A percentile compares a stretch with the other conserved stretches of the same genome.
Conservation (phyloP, 2,888 invertebrate genomes). For the Sminthurinus aureus region DNA sequence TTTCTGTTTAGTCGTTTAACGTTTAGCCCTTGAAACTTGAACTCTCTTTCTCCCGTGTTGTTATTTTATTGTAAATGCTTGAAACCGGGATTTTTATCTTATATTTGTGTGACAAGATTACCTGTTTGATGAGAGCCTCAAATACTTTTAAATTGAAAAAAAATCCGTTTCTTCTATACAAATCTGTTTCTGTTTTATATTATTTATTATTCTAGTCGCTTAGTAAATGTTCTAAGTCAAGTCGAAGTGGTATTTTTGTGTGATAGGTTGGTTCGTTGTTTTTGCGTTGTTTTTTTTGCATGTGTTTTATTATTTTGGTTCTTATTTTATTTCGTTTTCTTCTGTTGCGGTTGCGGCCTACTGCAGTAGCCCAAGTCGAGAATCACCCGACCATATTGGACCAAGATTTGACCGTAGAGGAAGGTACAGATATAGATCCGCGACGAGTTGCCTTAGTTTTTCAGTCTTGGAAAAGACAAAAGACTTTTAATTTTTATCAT, state of each 20-base stretch:
- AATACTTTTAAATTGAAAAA: no score
- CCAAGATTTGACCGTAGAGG: conserved; percentile 87
- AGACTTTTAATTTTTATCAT: not conserved
- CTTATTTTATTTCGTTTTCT: conserved; percentile 55
- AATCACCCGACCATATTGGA: conserved; percentile 83
- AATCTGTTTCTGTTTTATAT: no score
- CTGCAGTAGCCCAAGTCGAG: conserved; percentile 76
- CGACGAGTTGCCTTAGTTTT: conserved; percentile 26
- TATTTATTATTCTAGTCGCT: no score
- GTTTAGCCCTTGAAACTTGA: no score
- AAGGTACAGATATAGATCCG: conserved; percentile 76
- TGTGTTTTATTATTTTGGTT: conserved; percentile 43
- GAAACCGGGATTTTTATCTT: no score
- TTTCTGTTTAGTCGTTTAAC: no score
- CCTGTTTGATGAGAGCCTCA: no score
- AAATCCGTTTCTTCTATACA: no score
- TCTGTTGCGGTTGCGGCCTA: conserved; percentile 48
- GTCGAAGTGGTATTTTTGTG: not conserved
- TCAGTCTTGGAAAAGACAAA: conserved; percentile 1
- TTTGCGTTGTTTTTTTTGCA: conserved; percentile 28
- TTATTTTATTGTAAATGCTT: no score
- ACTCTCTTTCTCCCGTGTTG: no score
- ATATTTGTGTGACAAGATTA: no score
- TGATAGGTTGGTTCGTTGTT: not conserved
- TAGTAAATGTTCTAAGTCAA: not conserved